Evolutionary conservation across 92 coral and sea anemone species (phyloP).

Genomic region (Diadumene lineata): DNA sequence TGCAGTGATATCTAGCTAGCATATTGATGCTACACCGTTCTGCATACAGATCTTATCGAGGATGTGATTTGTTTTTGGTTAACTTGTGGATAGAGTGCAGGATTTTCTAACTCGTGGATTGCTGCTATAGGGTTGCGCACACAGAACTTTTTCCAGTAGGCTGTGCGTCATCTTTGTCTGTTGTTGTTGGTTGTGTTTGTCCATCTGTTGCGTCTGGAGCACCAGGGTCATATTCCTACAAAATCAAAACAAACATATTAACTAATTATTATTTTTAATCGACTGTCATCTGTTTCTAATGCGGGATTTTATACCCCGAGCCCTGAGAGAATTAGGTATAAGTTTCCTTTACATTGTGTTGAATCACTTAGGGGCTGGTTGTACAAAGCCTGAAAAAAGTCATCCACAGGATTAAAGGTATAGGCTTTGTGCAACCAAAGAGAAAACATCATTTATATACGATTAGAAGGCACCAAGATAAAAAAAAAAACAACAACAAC

Average conservation of each 20-base stretch:
- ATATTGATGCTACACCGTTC: neutral
- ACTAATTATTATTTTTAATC: neutral
- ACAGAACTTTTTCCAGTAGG: slow-evolving; percentile 6
- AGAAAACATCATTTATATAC: too few relatives aligned
- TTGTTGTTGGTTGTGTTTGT: neutral
- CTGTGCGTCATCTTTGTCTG: slow-evolving; percentile 1
- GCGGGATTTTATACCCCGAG: too few relatives aligned
- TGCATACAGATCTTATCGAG: neutral
- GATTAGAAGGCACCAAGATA: too few relatives aligned
- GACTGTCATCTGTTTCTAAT: too few relatives aligned
- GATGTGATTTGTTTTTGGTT: neutral
- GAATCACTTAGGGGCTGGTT: too few relatives aligned
- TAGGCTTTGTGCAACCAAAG: too few relatives aligned
- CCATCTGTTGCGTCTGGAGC: neutral
- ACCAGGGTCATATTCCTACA: slow-evolving; percentile 1
- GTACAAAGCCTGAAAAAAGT: too few relatives aligned
- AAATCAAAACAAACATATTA: neutral
- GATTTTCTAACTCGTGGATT: neutral
- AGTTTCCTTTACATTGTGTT: too few relatives aligned
- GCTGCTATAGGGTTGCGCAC: slow-evolving; percentile 2
- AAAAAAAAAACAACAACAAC: too few relatives aligned
- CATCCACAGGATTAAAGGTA: too few relatives aligned
- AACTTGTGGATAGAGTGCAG: neutral
- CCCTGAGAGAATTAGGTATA: too few relatives aligned
- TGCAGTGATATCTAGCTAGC: too few relatives aligned